Evolutionary conservation across 2,888 invertebrate genomes (phyloP).

Genomic region (Spodoptera exigua): DNA sequence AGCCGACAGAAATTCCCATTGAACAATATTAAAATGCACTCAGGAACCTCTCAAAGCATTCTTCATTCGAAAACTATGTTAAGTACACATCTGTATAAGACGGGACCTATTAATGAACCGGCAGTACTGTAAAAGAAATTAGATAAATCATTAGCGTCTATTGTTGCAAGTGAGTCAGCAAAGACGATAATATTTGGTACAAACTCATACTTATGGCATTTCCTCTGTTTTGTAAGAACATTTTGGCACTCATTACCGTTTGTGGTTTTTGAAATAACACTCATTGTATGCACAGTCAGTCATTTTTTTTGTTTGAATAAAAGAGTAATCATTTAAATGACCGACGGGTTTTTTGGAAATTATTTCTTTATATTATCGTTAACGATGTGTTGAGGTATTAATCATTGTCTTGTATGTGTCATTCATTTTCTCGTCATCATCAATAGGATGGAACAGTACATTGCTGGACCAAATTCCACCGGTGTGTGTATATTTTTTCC

Average conservation of each 20-base stretch:
- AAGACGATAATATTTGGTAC: constrained; percentile 26
- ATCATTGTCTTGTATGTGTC: constrained; percentile 44
- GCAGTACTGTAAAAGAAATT: constrained; percentile 77
- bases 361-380: constrained; percentile 26
- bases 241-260: constrained; percentile 45
- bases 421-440: too few species aligned
- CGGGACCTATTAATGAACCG: constrained; percentile 74
- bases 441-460: too few species aligned
- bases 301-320: constrained; percentile 41
- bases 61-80: constrained; percentile 34
- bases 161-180: constrained; percentile 82
- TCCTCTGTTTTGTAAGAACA: constrained; percentile 31
- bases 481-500: too few species aligned
- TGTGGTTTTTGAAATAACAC: constrained; percentile 50
- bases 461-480: too few species aligned
- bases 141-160: constrained; percentile 87
- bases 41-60: constrained; percentile 32
- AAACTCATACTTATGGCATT: constrained; percentile 40
- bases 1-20: constrained; percentile 7
- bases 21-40: constrained; percentile 25
- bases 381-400: constrained; percentile 48
- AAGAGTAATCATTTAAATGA: constrained; percentile 27
- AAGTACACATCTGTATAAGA: constrained; percentile 27
- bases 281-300: constrained; percentile 43
- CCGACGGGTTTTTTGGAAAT: constrained; percentile 33